Evolutionary conservation across 2,888 invertebrate species (phyloP), one percentile per base, ranked within the genome.

Genomic region (Agrotis segetum): DNA sequence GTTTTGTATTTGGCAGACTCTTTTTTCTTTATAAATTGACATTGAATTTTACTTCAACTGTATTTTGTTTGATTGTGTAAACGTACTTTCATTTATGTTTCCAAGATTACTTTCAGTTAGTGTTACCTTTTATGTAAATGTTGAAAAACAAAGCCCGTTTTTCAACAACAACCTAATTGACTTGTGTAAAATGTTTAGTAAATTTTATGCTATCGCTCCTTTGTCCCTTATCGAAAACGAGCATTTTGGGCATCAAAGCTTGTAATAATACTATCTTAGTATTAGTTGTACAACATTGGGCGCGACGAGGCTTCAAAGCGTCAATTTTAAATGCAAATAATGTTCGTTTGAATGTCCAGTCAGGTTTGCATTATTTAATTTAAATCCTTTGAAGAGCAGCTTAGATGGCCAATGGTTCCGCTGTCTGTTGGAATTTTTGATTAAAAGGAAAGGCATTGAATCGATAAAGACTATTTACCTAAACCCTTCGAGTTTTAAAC

Each of bases 311-410:
- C 58, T 62, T 66, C 53, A 71, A 82, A 82, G 56, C 59, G 67
- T 76, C 60, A 46, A 79, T 84, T 77, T 74, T 69, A 77, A 76
- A 83, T 77, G 68, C 65, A 69, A 77, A 79, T 80, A 74, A 69
- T 70, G 52, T 68, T 63, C 58, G 52, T 61, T 67, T 65, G 50
- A 53, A 62, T 75, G 62, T 73, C 60, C 69, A 61, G 58, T 3
- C 58, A 71, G 61, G 49, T 71, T 40, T 46, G 50, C 67, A 71
- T 84, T 71, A 62, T 71, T 67, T 69, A 62, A 83, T 81, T 69
- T 46, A 49, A 81, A 84, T 73, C 67, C 70, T 73, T 78, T 75
- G 65, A 81, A 73, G 29, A 59, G 58, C 29, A 69, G 29, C 55
- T 75, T 11, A 46, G 19, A 29, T 67, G 53, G 44, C 14, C 67